Evolutionary conservation across 2,113 vertebrate genomes (phyloP).

Genomic region (Archocentrus centrarchus): DNA sequence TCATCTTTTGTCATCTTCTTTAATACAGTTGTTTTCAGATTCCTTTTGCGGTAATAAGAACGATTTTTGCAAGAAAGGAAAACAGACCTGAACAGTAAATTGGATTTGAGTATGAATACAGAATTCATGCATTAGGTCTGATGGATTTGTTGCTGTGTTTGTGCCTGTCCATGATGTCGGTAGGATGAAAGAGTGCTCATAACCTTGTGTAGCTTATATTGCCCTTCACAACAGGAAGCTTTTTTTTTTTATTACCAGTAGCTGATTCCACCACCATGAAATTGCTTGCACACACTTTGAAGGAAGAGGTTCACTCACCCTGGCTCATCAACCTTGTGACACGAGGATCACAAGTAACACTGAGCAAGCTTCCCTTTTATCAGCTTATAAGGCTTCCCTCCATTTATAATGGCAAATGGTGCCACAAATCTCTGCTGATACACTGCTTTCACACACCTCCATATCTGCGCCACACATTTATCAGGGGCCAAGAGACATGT

Average conservation of each 20-base stretch:
- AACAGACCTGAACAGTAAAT: conserved; percentile 15
- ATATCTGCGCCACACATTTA: conserved; percentile 50
- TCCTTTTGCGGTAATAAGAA: conserved; percentile 14
- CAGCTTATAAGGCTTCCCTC: conserved; percentile 47
- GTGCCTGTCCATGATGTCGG: conserved; percentile 7
- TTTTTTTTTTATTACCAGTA: conserved; percentile 58
- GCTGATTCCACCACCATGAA: conserved; percentile 56
- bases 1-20: conserved; percentile 14
- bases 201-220: conserved; percentile 49
- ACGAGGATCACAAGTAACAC: conserved; percentile 49
- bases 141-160: not conserved
- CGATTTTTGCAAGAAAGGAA: conserved; percentile 9
- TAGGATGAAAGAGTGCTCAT: conserved; percentile 16
- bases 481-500: conserved; percentile 66
- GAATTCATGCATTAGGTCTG: not conserved
- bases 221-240: conserved; percentile 51
- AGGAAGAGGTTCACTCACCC: conserved; percentile 32
- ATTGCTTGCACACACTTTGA: conserved; percentile 47
- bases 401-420: conserved; percentile 54
- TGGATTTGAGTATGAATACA: conserved; percentile 17
- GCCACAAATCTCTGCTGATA: conserved; percentile 59
- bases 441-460: conserved; percentile 50
- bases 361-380: conserved; percentile 51
- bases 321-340: conserved; percentile 66
- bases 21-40: conserved; percentile 32